Evolutionary conservation across 2,888 invertebrate species (phyloP).

Genomic region (Eupithecia subfuscata): DNA sequence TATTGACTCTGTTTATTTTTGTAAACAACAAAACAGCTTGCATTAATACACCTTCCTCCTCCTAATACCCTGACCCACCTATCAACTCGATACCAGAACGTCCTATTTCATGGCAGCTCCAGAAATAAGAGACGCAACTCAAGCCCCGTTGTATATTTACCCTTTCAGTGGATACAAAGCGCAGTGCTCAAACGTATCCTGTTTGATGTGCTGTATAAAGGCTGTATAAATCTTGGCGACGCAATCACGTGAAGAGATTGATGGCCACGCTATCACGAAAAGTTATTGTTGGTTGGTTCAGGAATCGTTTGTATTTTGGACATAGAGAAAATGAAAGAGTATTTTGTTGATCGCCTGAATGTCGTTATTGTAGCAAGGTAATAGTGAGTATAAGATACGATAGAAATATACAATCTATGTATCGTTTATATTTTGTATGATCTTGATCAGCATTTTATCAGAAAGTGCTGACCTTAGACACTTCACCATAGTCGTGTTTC

Average conservation of each 20-base stretch:
- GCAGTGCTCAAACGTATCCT: conserved; percentile 41
- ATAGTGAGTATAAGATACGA: not conserved
- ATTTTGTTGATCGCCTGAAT: not conserved
- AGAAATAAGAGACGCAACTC: conserved; percentile 30
- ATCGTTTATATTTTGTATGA: not conserved
- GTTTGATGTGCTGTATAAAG: conserved; percentile 41
- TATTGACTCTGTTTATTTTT: not conserved
- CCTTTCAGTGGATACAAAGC: conserved; percentile 36
- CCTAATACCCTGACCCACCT: not conserved
- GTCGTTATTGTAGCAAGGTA: not conserved
- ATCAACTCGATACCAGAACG: not conserved
- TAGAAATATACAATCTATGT: not conserved
- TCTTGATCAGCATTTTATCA: not conserved
- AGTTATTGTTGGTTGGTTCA: not conserved
- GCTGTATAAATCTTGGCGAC: conserved; percentile 51
- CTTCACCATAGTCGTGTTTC: not conserved
- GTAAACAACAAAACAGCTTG: not conserved
- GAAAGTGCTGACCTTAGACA: not conserved
- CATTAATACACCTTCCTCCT: not conserved
- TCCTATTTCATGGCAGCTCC: not conserved
- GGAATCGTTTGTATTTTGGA: conserved; percentile 1
- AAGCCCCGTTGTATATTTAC: conserved; percentile 36
- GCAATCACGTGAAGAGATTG: conserved; percentile 54
- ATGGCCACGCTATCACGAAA: conserved; percentile 45
- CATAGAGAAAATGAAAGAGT: not conserved